Evolutionary conservation across 1,140 invertebrate species (phyloP).

Genomic region (Drosophila repletoides): DNA sequence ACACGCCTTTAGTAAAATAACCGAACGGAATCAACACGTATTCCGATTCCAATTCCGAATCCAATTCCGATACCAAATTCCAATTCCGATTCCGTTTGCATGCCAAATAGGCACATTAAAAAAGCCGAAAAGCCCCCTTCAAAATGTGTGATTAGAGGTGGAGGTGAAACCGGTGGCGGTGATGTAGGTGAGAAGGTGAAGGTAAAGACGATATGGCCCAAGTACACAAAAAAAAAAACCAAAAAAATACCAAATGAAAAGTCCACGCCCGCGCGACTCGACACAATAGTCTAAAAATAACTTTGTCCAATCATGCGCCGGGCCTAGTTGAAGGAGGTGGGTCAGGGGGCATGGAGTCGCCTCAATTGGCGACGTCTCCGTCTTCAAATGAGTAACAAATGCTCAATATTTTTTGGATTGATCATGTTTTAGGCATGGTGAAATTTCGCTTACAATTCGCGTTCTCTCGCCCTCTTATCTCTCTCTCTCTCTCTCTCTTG

Average conservation of each 20-base stretch:
- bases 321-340: background rate
- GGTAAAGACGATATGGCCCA: too few species aligned
- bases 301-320: conserved; percentile 52
- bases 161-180: background rate
- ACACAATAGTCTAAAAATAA: conserved; percentile 69
- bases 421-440: conserved; percentile 60
- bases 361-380: conserved; percentile 39
- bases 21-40: too few species aligned
- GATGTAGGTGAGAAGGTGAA: too few species aligned
- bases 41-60: too few species aligned
- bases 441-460: conserved; percentile 52
- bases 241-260: conserved; percentile 29
- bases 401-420: conserved; percentile 64
- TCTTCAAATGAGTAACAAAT: conserved; percentile 68
- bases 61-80: too few species aligned
- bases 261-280: conserved; percentile 15
- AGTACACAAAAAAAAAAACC: background rate
- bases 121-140: conserved; percentile 20
- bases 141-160: background rate
- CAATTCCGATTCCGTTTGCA: conserved; percentile 1
- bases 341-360: conserved; percentile 12
- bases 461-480: background rate
- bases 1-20: too few species aligned
- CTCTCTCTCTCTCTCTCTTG: background rate
- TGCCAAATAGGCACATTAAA: conserved; percentile 6